Percentiles rank a stretch among this genome's conserved stretches.
These are phyloP conservation scores for Tetrax tetrax DNA, from an alignment of 2,113 vertebrate species.

Conservation along the genomic window DNA sequence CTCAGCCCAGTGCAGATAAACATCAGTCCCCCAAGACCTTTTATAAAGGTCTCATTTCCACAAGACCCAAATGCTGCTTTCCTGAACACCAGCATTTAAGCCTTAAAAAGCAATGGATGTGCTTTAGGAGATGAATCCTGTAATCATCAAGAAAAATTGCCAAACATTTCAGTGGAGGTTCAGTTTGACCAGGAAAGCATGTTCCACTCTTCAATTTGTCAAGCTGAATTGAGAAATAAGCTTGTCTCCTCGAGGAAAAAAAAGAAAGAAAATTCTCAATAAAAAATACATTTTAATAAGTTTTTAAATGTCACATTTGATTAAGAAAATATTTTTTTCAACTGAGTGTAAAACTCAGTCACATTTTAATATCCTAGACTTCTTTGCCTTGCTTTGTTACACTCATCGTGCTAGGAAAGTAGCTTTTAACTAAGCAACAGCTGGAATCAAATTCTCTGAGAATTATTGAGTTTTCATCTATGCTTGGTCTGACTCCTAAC, in stretches of 20 bases:
- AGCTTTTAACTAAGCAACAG: constrained; percentile 42
- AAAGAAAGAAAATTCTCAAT: not conserved
- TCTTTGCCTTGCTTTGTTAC: not conserved
- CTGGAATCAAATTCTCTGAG: constrained; percentile 21
- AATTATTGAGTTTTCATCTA: not conserved
- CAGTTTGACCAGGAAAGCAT: not conserved
- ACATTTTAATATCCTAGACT: not conserved
- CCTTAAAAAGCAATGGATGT: not conserved
- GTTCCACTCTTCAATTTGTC: not conserved
- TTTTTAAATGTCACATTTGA: not conserved
- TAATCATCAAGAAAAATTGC: not conserved
- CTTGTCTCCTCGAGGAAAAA: not conserved
- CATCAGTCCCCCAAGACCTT: not conserved
- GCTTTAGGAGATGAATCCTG: not conserved
- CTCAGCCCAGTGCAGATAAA: not conserved
- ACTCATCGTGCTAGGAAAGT: not conserved
- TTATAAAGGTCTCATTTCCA: not conserved
- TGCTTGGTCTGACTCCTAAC: not conserved
- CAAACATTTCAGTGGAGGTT: not conserved
- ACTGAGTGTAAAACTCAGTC: not conserved
- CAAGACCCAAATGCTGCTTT: not conserved
- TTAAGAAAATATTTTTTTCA: not conserved
- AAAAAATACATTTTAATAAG: not conserved
- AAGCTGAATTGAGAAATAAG: not conserved
- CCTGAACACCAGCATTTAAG: not conserved